phyloP scores from a whole-genome alignment of 2,888 invertebrate genomes.

The Tupiocoris notatus region DNA sequence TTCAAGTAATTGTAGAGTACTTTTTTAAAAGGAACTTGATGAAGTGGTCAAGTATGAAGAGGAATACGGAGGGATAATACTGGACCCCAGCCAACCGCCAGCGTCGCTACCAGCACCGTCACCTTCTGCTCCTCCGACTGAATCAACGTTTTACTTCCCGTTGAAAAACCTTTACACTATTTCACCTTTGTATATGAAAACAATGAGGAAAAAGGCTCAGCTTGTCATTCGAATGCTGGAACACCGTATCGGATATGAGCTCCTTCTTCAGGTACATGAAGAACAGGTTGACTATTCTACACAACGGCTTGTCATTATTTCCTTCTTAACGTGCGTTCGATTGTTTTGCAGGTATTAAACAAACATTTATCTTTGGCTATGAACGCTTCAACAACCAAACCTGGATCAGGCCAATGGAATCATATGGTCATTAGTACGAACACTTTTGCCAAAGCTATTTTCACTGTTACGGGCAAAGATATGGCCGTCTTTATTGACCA shows the following conservation, averaged over 20 bases:
- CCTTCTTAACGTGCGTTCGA: too few species aligned
- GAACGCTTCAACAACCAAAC: conserved; percentile 83
- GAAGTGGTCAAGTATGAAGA: conserved; percentile 87
- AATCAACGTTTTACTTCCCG: conserved; percentile 66
- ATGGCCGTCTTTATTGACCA: conserved; percentile 97
- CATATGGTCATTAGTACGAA: conserved; percentile 90
- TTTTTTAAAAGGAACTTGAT: conserved; percentile 73
- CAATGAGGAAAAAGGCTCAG: conserved; percentile 88
- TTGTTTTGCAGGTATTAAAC: conserved; percentile 72
- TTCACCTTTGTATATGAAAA: conserved; percentile 86
- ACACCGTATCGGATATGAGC: conserved; percentile 89
- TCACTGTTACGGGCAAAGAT: conserved; percentile 97
- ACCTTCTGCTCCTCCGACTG: conserved; percentile 60
- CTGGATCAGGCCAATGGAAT: conserved; percentile 81
- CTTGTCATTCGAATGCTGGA: conserved; percentile 95
- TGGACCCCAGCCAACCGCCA: conserved; percentile 87
- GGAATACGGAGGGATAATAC: conserved; percentile 78
- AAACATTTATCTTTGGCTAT: conserved; percentile 91
- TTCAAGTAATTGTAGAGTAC: not conserved
- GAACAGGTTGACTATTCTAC: too few species aligned
- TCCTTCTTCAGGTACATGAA: conserved; percentile 86
- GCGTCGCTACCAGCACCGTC: conserved; percentile 64
- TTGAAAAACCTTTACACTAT: conserved; percentile 86
- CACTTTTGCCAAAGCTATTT: conserved; percentile 89
- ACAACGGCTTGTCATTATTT: too few species aligned